Evolutionary conservation across 2,797 vertebrate genomes (phyloP), one percentile per base, ranked within the genome.

Genomic region (Odontamblyopus lacepedii): DNA sequence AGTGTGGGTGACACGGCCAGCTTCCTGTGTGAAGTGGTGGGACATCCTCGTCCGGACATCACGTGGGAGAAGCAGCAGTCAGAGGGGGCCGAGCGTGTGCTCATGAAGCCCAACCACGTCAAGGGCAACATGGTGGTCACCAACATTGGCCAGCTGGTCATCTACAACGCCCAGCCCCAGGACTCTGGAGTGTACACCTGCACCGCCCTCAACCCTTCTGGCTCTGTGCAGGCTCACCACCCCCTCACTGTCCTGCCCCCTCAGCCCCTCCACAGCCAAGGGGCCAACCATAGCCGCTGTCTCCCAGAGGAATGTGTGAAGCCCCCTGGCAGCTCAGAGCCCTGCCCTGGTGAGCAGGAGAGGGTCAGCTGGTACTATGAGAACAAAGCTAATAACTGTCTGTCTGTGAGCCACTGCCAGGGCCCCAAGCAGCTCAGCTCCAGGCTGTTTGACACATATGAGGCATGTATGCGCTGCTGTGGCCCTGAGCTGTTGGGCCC

Each of bases 141-240:
- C 62, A 98, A 99, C 91, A 96, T 97, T 0, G 98, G 95, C 64
- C 98, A 98, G 74, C 92, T 99, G 78, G 96, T 99, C 80, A 97
- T 99, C 84, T 98, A 99, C 81, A 99, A 97, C 0, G 95, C 95
- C 0, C 95, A 96, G 85, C 89, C 90, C 0, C 95, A 93, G n/a
- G 97, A 99, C 0, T 94, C 96, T 0, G 98, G 97, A 0, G 86
- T 97, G 84, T 99, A 98, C 71, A 97, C 95, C 48, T 99, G 98
- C 90, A 96, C 87, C 0, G 98, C 96, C 41, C 91, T 84, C 35
- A 99, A 98, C 48, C 87, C 91, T 0, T 96, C 94, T 0, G 98
- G 98, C 3, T 87, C 95, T 0, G 89, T 96, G 15, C 91, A 89
- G 55, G 94, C 90, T 0, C 92, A 95, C 83, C 96, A 98, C 84